Base-by-base conservation (phyloP, 2,888 invertebrate genomes). In the Trichogramma dendrolimi region DNA sequence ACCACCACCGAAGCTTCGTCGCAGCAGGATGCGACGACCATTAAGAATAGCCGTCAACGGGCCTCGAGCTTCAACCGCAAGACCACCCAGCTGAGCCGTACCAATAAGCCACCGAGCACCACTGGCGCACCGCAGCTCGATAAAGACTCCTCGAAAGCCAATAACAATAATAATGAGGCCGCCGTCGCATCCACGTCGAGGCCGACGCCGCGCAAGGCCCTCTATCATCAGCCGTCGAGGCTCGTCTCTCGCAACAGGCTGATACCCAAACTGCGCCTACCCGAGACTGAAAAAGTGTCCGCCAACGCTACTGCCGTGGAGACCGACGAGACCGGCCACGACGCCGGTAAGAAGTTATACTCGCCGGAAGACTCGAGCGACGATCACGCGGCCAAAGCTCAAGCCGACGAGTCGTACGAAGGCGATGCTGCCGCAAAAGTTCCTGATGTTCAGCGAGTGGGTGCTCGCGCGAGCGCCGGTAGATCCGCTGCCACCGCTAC, bases 341-440 rank as follows among this genome's bases (percentile, higher is more conserved):
- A 27, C 27, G 27, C 27, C 2, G 27, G 27, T 2, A 27, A 27
- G 27, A 27, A 27, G 27, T 27, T 2, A 2, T 27, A 27, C 27
- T 27, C 27, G 27, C 27, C 27, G 46, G 46, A 46, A 2, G 46
- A 10, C n/a, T n/a, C 46, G n/a, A n/a, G 46, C n/a, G n/a, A 10
- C 46, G n/a, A 46, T n/a, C 10, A 46, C 10, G 10, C n/a, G 46
- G n/a, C 10, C 10, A n/a, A 46, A 2, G n/a, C 10, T 10, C 27
- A 27, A 27, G 27, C 27, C 27, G 27, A 27, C 27, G 27, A 27
- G 27, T 0, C 27, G 7, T 43, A 41, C 1, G 60, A 62, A 14
- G 55, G 54, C 14, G 51, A 56, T 4, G 60, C 58, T 6, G 11
- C 57, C 4, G 57, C 61, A 10, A 59, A 55, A 49, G 47, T 44